A percentile compares a stretch with the other conserved stretches of the same genome.
These are phyloP conservation scores for Thripadectes ignobilis DNA, from an alignment of 2,797 vertebrate species.

Conservation along the genomic window DNA sequence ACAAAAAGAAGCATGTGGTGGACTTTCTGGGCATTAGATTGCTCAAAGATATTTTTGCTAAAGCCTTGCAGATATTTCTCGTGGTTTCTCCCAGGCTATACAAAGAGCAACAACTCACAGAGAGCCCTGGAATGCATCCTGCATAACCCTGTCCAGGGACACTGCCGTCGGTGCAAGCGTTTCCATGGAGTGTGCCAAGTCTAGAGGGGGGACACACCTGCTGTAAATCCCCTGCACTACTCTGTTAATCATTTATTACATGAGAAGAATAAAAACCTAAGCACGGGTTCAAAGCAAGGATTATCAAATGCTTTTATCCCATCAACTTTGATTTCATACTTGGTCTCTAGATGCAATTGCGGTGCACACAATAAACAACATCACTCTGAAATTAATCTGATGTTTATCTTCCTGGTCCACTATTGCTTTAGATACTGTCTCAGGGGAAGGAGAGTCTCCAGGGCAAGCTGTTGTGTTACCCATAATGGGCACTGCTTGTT, in stretches of 20 bases:
- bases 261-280: neutral
- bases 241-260: neutral
- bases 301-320: neutral
- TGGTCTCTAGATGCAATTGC: neutral
- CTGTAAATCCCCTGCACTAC: neutral
- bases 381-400: neutral
- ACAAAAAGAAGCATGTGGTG: neutral
- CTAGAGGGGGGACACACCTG: neutral
- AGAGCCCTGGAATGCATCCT: neutral
- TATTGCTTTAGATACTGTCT: neutral
- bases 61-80: neutral
- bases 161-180: fast-evolving
- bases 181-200: neutral
- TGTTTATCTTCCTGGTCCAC: neutral
- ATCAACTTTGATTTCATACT: neutral
- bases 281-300: neutral
- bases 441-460: neutral
- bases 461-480: neutral
- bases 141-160: neutral
- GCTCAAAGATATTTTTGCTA: neutral
- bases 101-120: neutral
- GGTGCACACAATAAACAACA: neutral
- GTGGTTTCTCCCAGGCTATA: neutral
- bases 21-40: neutral
- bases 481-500: neutral